Evolutionary conservation across 2,888 invertebrate genomes (phyloP).

Genomic region (Drosophila neonasuta): DNA sequence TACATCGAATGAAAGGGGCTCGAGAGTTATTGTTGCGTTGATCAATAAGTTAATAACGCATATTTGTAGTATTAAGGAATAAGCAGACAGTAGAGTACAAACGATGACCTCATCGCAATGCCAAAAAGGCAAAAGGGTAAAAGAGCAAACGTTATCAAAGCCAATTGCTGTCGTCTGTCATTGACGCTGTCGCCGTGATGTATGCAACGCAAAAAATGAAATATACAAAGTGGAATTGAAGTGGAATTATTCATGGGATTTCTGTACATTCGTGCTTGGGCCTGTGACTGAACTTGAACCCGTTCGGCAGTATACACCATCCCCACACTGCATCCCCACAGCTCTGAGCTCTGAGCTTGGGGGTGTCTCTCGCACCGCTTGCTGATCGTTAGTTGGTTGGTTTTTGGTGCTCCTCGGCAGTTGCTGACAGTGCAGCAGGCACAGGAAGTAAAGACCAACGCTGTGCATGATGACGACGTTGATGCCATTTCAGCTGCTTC

Average conservation of each 20-base stretch:
- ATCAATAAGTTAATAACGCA: slow-evolving; percentile 40
- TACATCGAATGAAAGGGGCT: slow-evolving; percentile 8
- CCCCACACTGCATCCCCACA: slow-evolving; percentile 14
- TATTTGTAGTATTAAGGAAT: slow-evolving; percentile 11
- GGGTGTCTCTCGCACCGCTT: slow-evolving; percentile 14
- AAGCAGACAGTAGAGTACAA: slow-evolving; percentile 1
- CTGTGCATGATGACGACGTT: slow-evolving; percentile 46
- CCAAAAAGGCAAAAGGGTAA: slow-evolving; percentile 12
- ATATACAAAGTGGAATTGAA: slow-evolving; percentile 76
- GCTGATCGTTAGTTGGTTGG: slow-evolving; percentile 50
- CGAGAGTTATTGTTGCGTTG: slow-evolving; percentile 28
- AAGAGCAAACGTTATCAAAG: slow-evolving; percentile 62
- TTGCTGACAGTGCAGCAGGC: slow-evolving; percentile 34
- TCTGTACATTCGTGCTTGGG: slow-evolving; percentile 34
- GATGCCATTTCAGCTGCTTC: slow-evolving; percentile 25
- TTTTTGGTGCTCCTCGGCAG: slow-evolving; percentile 46
- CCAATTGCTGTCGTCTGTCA: slow-evolving; percentile 69
- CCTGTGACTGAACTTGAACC: slow-evolving; percentile 16
- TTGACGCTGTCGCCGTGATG: slow-evolving; percentile 62
- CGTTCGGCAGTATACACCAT: slow-evolving; percentile 1
- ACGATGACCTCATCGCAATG: not conserved
- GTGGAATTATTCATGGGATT: slow-evolving; percentile 79
- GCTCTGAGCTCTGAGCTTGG: not conserved
- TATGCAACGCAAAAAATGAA: slow-evolving; percentile 71
- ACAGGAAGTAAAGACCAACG: slow-evolving; percentile 46